Conservation (phyloP, 1,140 invertebrate genomes). For the Dendrolimus punctatus region DNA sequence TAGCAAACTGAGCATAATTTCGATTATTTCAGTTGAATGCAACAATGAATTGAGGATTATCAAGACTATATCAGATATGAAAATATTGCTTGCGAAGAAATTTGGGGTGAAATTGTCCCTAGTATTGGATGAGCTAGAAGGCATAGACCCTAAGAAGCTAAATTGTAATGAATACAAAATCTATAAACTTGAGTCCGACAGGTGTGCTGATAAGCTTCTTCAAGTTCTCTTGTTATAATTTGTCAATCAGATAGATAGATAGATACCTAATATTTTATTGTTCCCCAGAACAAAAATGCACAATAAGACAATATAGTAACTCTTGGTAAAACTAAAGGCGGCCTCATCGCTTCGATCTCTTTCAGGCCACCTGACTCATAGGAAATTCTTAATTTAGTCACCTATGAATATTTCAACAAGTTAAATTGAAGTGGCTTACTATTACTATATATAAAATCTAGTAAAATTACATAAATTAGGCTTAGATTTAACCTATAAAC, state of each 20-base stretch:
- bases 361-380: too few relatives aligned
- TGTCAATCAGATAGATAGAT: neutral
- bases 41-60: constrained; percentile 39
- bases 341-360: too few relatives aligned
- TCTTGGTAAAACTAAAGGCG: too few relatives aligned
- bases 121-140: constrained; percentile 31
- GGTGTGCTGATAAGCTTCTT: constrained; percentile 16
- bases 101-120: constrained; percentile 23
- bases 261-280: constrained; percentile 4
- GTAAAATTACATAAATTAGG: too few relatives aligned
- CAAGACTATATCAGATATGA: constrained; percentile 34
- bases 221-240: neutral
- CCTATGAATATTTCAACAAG: too few relatives aligned
- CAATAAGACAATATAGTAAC: too few relatives aligned
- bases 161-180: constrained; percentile 37
- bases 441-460: too few relatives aligned
- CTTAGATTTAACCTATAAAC: too few relatives aligned
- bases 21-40: constrained; percentile 29
- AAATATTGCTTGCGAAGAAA: constrained; percentile 22
- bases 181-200: constrained; percentile 40
- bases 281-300: neutral
- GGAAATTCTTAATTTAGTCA: too few relatives aligned
- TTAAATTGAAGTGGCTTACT: too few relatives aligned
- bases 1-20: too few relatives aligned
- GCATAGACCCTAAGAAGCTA: constrained; percentile 27